Evolutionary conservation across 2,888 invertebrate genomes (phyloP).

Genomic region (Atrina japonica): DNA sequence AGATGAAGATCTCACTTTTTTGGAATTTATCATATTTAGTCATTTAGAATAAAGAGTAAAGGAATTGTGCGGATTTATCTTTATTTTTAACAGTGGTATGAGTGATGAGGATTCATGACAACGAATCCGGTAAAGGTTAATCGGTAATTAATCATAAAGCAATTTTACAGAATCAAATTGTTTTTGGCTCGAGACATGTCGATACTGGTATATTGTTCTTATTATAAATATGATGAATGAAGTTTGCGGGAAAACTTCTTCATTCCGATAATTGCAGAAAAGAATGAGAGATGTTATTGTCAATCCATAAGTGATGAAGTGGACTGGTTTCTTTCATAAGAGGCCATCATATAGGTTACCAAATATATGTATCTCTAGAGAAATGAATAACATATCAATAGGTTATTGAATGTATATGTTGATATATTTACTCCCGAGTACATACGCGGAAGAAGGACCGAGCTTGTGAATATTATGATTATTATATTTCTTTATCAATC

Average conservation of each 20-base stretch:
- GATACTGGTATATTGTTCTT: not conserved
- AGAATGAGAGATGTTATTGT: conserved; percentile 17
- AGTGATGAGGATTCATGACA: conserved; percentile 7
- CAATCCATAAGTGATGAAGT: conserved; percentile 10
- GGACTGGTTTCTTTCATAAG: not conserved
- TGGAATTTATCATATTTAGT: no score
- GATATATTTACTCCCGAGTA: no score
- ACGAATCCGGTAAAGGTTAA: conserved; percentile 18
- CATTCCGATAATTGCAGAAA: conserved; percentile 19
- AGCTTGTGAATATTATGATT: no score
- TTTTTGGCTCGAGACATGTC: conserved; percentile 3
- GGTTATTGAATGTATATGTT: no score
- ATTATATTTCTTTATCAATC: no score
- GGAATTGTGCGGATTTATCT: no score
- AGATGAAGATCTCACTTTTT: no score
- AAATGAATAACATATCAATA: no score
- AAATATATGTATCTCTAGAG: no score
- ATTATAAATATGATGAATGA: conserved; percentile 20
- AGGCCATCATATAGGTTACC: not conserved
- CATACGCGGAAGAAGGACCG: no score
- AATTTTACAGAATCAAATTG: conserved; percentile 33
- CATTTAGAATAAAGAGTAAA: no score
- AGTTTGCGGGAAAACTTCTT: conserved; percentile 1
- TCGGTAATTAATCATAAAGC: conserved; percentile 37
- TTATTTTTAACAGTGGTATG: not conserved